phyloP scores from a whole-genome alignment of 2,888 invertebrate species.

The Papilio demoleus region DNA sequence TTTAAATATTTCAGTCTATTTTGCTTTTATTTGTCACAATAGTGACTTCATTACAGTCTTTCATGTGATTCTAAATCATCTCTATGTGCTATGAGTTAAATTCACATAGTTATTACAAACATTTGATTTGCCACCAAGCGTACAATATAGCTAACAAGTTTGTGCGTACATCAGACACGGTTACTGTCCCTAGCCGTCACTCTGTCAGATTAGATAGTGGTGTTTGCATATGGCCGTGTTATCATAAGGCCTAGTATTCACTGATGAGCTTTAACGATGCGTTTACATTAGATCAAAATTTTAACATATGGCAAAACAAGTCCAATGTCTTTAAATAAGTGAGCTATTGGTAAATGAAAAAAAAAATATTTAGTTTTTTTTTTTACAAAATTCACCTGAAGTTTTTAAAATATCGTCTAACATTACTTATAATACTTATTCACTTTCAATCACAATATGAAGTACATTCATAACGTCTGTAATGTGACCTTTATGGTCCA shows the following conservation, averaged over 20 bases:
- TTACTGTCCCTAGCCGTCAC: conserved; percentile 56
- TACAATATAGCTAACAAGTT: conserved; percentile 39
- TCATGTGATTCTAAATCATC: not conserved
- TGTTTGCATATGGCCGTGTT: conserved; percentile 73
- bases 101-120: not conserved
- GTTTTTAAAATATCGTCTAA: conserved; percentile 50
- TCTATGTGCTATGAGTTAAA: not conserved
- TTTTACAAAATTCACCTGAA: not conserved
- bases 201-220: conserved; percentile 72
- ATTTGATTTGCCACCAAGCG: not conserved
- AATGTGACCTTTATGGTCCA: conserved; percentile 48
- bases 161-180: conserved; percentile 50
- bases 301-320: no score
- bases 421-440: conserved; percentile 52
- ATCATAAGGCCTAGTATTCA: conserved; percentile 64
- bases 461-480: conserved; percentile 42
- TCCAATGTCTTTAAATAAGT: no score
- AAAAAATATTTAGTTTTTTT: no score
- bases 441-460: conserved; percentile 47
- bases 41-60: no score
- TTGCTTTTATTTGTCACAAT: not conserved
- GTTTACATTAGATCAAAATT: not conserved
- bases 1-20: not conserved
- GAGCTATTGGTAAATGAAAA: no score
- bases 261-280: conserved; percentile 50